Base-by-base conservation (phyloP, 1,140 invertebrate genomes). In the Bombus pyrosoma region DNA sequence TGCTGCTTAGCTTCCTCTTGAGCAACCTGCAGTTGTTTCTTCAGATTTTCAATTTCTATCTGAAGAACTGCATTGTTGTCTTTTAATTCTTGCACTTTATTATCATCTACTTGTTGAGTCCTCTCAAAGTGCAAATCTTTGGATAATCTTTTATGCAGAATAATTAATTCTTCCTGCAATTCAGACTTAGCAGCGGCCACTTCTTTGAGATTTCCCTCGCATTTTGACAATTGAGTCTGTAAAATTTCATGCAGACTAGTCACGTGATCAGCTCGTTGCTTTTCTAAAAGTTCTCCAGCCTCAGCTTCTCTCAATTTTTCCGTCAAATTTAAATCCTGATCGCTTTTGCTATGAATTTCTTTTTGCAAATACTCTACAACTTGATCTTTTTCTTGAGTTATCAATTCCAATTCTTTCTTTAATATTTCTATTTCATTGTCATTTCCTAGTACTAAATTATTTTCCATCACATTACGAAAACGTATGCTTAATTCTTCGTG, bases 141-240 rank as follows among this genome's bases (percentile, higher is more conserved):
- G 8, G 87, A 86, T 6, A 95, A 64, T 79, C 92, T 89, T 82
- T 93, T 93, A 53, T 96, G 95, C 3, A 95, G 41, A 4, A 91
- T 73, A 41, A 94, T 82, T 84, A 95, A 93, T 81, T 94, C 93
- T 28, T 95, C 91, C 62, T 95, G 87, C 28, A 95, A 79, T 78
- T 95, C 93, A 6, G 92, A 92, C 88, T 94, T 95, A 18, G 93
- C 92, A 59, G 89, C 92, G 3, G 89, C 87, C 47, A 92, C 86
- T 81, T 94, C 92, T 71, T 91, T 83, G 28, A 93, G 88, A 22
- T 92, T 91, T 34, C 92, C 92, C 82, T 95, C 94, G 13, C 89
- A 93, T 84, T 95, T 95, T 12, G 91, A 80, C n/a, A 95, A 79
- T 81, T 95, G 94, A 34, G 92, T 93, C 89, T 94, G 94, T n/a